phyloP scores from a whole-genome alignment of 2,113 vertebrate genomes.

The Coturnix japonica region DNA sequence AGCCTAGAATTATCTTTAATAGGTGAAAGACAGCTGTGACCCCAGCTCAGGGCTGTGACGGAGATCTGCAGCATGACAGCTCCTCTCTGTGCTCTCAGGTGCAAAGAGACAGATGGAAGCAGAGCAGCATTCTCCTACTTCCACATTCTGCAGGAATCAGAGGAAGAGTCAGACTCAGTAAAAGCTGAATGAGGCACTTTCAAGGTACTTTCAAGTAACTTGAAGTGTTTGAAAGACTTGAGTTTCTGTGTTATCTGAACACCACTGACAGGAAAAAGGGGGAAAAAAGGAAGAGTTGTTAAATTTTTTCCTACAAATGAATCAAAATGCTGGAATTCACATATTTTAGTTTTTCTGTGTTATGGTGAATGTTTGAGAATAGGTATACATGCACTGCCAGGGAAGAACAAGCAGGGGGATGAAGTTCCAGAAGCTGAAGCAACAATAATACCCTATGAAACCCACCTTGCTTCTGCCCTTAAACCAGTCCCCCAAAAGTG shows the following conservation, averaged over 20 bases:
- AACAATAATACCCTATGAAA: neutral
- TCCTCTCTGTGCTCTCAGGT: conserved; percentile 21
- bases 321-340: neutral
- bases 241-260: conserved; percentile 41
- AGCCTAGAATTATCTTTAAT: conserved; percentile 68
- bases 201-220: conserved; percentile 21
- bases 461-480: neutral
- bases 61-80: conserved; percentile 61
- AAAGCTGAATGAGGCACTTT: conserved; percentile 18
- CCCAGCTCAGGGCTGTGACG: neutral
- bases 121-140: neutral
- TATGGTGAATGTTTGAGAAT: neutral
- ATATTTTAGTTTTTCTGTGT: neutral
- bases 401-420: neutral
- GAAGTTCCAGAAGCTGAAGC: neutral
- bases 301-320: neutral
- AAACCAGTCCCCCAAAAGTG: neutral
- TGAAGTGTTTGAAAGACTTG: conserved; percentile 18
- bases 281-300: neutral
- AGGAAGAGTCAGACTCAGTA: conserved; percentile 22
- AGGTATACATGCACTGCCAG: neutral
- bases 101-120: conserved; percentile 54
- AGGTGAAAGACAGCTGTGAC: conserved; percentile 64
- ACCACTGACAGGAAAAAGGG: neutral
- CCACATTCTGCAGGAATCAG: conserved; percentile 11